Percentiles rank a stretch among this genome's conserved stretches.
These are phyloP conservation scores for Hartigia nigra DNA, from an alignment of 2,888 invertebrate genomes.

Conservation along the genomic window DNA sequence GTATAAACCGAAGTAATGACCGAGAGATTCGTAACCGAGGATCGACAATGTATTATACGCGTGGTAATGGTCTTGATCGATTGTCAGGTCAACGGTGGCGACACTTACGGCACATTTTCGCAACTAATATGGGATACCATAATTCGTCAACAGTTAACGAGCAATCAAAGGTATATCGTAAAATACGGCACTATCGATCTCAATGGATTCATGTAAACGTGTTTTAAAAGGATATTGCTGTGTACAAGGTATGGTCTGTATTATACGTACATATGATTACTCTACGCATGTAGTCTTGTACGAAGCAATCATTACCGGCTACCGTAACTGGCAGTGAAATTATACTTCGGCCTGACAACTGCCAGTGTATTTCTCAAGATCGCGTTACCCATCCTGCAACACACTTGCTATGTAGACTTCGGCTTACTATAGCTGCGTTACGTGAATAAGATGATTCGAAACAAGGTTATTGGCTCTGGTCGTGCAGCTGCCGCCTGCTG, in stretches of 20 bases:
- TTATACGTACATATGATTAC: conserved; percentile 10
- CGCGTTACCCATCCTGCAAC: conserved; percentile 4
- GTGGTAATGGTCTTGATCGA: not conserved
- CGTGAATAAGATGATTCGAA: conserved; percentile 55
- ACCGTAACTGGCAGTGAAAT: conserved; percentile 45
- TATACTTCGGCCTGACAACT: conserved; percentile 17
- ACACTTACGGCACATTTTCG: not conserved
- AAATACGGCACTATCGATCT: not conserved
- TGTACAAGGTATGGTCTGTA: not conserved
- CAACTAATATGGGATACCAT: not conserved
- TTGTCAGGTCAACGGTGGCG: not conserved
- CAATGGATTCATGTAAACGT: not conserved
- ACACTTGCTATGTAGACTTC: conserved; percentile 29
- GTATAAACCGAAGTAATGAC: conserved; percentile 30
- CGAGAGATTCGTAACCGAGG: conserved; percentile 29
- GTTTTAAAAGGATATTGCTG: not conserved
- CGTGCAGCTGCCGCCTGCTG: conserved; percentile 41
- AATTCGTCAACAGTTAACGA: not conserved
- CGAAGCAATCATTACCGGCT: conserved; percentile 42
- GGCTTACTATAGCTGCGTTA: conserved; percentile 40
- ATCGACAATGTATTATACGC: not conserved
- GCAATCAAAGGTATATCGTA: not conserved
- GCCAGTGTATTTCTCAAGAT: not conserved
- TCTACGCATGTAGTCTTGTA: conserved; percentile 17
- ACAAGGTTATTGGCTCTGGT: conserved; percentile 53